Conservation (phyloP, 2,888 invertebrate species). For the Eutolmus rufibarbis region DNA sequence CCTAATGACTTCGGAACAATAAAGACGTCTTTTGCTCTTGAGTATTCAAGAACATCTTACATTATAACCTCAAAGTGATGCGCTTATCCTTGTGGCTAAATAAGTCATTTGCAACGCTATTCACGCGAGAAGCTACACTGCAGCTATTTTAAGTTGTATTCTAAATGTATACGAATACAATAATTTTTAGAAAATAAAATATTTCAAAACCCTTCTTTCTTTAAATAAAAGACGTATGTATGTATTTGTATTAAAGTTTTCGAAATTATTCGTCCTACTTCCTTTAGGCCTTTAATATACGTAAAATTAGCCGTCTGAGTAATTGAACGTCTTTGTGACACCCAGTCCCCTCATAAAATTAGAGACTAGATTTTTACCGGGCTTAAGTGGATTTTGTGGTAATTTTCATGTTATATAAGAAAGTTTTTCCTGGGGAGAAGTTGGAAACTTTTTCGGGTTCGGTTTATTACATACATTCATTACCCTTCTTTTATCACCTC, state of each 20-base stretch:
- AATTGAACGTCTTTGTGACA: not conserved
- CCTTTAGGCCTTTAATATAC: not conserved
- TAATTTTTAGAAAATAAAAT: not conserved
- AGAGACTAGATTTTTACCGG: not conserved
- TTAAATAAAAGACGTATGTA: not conserved
- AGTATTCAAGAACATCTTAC: not conserved
- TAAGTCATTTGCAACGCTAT: not conserved
- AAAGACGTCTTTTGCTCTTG: not conserved
- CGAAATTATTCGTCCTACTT: not conserved
- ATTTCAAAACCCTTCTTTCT: not conserved
- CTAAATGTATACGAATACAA: not conserved
- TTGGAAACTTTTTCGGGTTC: not conserved
- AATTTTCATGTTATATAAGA: conserved; percentile 3
- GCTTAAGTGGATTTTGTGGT: conserved; percentile 23
- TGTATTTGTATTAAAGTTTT: not conserved
- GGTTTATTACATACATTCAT: conserved; percentile 7
- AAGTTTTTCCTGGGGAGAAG: not conserved
- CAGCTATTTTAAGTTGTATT: not conserved
- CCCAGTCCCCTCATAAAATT: not conserved
- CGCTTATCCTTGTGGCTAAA: not conserved
- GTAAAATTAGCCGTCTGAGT: not conserved
- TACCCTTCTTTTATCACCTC: not conserved
- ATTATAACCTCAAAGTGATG: not conserved
- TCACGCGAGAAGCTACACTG: not conserved
- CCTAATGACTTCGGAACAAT: not conserved